Evolutionary conservation across 2,797 vertebrate genomes (phyloP), one percentile per base, ranked within the genome.

Genomic region (Masticophis lateralis): DNA sequence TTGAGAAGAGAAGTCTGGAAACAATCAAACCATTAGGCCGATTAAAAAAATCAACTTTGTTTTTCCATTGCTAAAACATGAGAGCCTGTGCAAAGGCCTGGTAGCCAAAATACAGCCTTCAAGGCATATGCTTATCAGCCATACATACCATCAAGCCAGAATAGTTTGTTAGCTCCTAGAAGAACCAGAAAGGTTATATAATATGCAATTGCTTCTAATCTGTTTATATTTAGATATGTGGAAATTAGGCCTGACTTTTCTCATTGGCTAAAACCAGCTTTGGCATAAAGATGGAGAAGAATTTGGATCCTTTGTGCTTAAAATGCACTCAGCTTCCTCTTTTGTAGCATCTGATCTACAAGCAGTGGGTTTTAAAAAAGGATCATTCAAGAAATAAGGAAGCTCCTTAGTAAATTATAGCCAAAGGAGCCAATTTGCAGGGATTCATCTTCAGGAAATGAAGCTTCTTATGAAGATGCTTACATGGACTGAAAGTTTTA

Each of bases 171-270:
- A 86, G 47, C 56, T 43, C 86, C 56, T 18, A 28, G 47, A 32
- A 61, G 53, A 43, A 60, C n/a, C 25, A 8, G 32, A 63, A 86
- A 32, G 53, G 86, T 91, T 93, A 91, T 83, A 93, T 93, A 91
- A 88, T 59, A 63, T 86, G 69, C 60, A 32, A 9, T 92, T 90
- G 83, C 57, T 92, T 37, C 14, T 88, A 51, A 63, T 56, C 69
- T 57, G n/a, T 69, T 32, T 27, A 59, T 32, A 57, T 56, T 86
- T 94, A 60, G 90, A 28, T 69, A 91, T 51, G 86, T 92, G 91
- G 93, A 86, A 79, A 8, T 83, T 91, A 88, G 89, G 89, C 86
- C 28, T 27, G 51, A 63, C 9, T 2, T 66, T 53, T 22, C 66
- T 32, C 32, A 27, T 43, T 91, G 61, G 51, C 27, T 8, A 63